Percentiles rank a stretch among this genome's conserved stretches.
phyloP scores from a whole-genome alignment of 2,113 vertebrate genomes.

The Ranitomeya imitator region DNA sequence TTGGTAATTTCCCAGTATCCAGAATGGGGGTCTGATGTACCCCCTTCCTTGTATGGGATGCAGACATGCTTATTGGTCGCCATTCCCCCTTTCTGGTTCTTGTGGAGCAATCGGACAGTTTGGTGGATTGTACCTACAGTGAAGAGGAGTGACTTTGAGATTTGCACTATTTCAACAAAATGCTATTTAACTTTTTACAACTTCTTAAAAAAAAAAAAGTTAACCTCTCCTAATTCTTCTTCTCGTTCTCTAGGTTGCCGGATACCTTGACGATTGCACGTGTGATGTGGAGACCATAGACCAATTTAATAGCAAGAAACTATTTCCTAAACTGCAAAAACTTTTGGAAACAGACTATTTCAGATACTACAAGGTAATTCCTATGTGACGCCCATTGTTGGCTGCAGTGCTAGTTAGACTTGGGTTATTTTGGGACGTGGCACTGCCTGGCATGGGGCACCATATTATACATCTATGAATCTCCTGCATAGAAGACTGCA shows the following conservation, averaged over 20 bases:
- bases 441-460: too few relatives aligned
- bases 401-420: neutral
- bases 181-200: neutral
- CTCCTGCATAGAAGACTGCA: too few relatives aligned
- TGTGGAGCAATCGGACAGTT: too few relatives aligned
- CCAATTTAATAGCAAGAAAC: conserved; percentile 84
- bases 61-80: too few relatives aligned
- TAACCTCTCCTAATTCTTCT: neutral
- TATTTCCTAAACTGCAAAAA: conserved; percentile 84
- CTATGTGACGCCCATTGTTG: neutral
- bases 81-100: too few relatives aligned
- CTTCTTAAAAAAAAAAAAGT: neutral
- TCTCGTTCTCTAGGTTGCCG: conserved; percentile 77
- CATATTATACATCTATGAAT: too few relatives aligned
- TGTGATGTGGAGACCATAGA: conserved; percentile 94
- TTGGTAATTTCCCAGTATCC: too few relatives aligned
- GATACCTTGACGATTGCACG: conserved; percentile 87
- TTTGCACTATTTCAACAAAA: neutral
- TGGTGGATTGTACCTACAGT: too few relatives aligned
- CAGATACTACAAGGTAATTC: conserved; percentile 89
- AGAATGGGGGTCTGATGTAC: too few relatives aligned
- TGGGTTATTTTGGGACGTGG: too few relatives aligned
- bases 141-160: too few relatives aligned
- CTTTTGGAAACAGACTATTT: conserved; percentile 90
- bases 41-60: too few relatives aligned